A percentile compares a stretch with the other conserved stretches of the same genome.
phyloP scores from a whole-genome alignment of 2,888 invertebrate species.

The Sesamia inferens region DNA sequence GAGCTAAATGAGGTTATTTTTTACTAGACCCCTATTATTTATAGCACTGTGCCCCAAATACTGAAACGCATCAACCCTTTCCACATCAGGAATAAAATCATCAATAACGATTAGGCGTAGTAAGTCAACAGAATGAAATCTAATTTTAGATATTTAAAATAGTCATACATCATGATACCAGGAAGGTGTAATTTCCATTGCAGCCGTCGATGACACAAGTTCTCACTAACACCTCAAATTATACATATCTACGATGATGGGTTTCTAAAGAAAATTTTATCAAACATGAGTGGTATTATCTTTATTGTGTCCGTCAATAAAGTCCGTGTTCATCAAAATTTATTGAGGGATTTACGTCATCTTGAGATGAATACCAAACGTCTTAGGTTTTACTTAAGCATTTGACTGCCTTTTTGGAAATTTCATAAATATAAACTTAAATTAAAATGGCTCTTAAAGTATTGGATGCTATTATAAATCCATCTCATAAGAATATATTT shows the following conservation, averaged over 20 bases:
- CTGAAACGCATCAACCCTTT: constrained; percentile 17
- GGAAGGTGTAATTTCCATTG: constrained; percentile 27
- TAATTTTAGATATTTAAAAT: not conserved
- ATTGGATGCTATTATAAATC: constrained; percentile 7
- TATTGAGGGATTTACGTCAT: constrained; percentile 53
- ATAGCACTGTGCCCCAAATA: constrained; percentile 14
- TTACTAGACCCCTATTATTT: constrained; percentile 21
- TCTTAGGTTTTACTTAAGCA: constrained; percentile 21
- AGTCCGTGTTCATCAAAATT: constrained; percentile 60
- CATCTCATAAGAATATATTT: constrained; percentile 17
- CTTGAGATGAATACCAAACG: constrained; percentile 40
- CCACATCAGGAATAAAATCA: not conserved
- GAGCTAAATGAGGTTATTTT: constrained; percentile 11
- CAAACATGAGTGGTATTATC: constrained; percentile 41
- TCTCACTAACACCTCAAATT: constrained; percentile 30
- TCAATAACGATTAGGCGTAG: not conserved
- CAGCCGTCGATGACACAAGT: constrained; percentile 34
- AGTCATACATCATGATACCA: constrained; percentile 15
- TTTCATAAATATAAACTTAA: not conserved
- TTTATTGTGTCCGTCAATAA: constrained; percentile 51
- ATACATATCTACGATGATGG: constrained; percentile 16
- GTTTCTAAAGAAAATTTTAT: constrained; percentile 33
- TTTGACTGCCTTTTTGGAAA: constrained; percentile 29
- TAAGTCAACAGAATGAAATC: not conserved
- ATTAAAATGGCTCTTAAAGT: not conserved